Percentiles rank a stretch among this genome's conserved stretches.
Evolutionary conservation across 2,113 vertebrate species (phyloP).

Genomic region (Hydrochoerus hydrochaeris): DNA sequence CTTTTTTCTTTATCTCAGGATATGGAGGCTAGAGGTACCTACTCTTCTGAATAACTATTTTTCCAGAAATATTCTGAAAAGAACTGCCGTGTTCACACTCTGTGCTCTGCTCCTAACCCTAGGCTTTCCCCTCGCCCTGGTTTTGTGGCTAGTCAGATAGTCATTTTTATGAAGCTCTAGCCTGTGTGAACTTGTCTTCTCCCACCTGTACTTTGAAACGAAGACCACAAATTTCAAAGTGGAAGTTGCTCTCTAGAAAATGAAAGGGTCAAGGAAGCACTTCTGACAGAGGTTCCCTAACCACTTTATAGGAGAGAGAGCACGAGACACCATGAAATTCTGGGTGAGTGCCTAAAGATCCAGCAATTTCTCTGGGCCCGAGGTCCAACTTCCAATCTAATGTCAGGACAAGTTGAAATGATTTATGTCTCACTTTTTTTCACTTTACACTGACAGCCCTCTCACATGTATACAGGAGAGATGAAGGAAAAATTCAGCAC

Average conservation of each 20-base stretch:
- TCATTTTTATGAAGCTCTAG: slow-evolving; percentile 31
- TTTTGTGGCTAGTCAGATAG: not conserved
- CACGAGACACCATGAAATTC: not conserved
- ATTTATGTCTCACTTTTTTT: slow-evolving; percentile 54
- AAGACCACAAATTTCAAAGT: slow-evolving; percentile 53
- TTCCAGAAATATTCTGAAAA: not conserved
- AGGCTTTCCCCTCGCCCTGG: rapidly evolving
- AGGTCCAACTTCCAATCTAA: slow-evolving; percentile 50
- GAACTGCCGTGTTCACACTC: not conserved
- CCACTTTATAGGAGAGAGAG: slow-evolving; percentile 3
- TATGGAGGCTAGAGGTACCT: not conserved
- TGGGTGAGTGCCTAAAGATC: not conserved
- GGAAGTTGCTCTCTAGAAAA: slow-evolving; percentile 59
- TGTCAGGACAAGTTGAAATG: slow-evolving; percentile 56
- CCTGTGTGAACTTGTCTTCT: slow-evolving; percentile 42
- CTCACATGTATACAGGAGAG: not conserved
- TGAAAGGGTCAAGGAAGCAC: slow-evolving; percentile 53
- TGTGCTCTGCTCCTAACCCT: not conserved
- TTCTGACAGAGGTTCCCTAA: slow-evolving; percentile 3
- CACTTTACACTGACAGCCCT: not conserved
- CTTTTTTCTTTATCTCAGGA: not conserved
- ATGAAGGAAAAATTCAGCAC: not conserved
- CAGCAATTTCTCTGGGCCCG: slow-evolving; percentile 32
- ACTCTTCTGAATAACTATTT: not conserved
- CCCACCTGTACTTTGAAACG: not conserved